These are phyloP conservation scores for Sardina pilchardus DNA, from an alignment of 2,113 vertebrate genomes.

Conservation along the genomic window DNA sequence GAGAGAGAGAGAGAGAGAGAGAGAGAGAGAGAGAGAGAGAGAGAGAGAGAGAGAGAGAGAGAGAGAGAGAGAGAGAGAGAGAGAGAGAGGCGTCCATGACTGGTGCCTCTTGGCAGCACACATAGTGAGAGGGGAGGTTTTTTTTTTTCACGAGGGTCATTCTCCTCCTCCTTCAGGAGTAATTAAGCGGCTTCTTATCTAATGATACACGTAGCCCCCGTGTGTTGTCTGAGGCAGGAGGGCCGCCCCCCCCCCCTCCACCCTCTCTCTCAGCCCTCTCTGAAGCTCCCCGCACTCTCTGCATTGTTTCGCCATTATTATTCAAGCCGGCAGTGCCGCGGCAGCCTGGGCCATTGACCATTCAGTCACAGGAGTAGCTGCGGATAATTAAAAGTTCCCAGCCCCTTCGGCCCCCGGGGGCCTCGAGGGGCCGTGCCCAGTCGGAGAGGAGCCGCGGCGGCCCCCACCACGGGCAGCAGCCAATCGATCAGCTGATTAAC, in stretches of 20 bases:
- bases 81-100: constrained; percentile 55
- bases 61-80: constrained; percentile 59
- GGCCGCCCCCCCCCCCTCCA: not conserved
- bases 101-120: constrained; percentile 70
- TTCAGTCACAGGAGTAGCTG: constrained; percentile 78
- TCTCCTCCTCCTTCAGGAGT: constrained; percentile 61
- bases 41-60: constrained; percentile 20
- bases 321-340: constrained; percentile 76
- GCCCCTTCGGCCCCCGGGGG: constrained; percentile 81
- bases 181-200: constrained; percentile 77
- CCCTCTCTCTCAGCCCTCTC: not conserved
- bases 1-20: constrained; percentile 58
- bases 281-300: constrained; percentile 36
- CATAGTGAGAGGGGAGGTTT: constrained; percentile 57
- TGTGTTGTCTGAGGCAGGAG: not conserved
- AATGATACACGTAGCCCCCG: constrained; percentile 60
- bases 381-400: constrained; percentile 93
- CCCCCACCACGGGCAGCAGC: constrained; percentile 63
- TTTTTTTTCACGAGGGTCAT: constrained; percentile 40
- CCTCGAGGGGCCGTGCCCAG: constrained; percentile 68
- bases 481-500: constrained; percentile 89
- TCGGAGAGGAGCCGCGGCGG: constrained; percentile 72
- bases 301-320: constrained; percentile 84
- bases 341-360: constrained; percentile 86
- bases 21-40: no score